Evolutionary conservation across 2,113 vertebrate species (phyloP).

Genomic region (Daphoenositta chrysoptera): DNA sequence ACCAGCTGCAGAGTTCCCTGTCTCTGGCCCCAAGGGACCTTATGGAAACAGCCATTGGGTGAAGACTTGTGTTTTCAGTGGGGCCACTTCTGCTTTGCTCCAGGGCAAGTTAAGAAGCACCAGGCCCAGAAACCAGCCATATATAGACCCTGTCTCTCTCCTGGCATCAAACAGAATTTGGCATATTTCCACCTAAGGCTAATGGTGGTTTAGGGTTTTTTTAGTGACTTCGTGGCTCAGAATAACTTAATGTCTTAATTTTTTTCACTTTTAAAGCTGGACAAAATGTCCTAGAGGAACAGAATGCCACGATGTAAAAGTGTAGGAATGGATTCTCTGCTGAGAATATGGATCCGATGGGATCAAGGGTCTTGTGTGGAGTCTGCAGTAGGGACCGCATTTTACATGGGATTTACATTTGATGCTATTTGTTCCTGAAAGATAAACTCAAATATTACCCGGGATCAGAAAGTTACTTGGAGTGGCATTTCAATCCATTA

Average conservation of each 20-base stretch:
- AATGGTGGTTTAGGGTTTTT: not conserved
- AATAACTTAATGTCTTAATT: not conserved
- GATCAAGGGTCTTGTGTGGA: not conserved
- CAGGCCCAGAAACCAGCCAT: not conserved
- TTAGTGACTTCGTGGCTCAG: not conserved
- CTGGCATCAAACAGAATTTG: not conserved
- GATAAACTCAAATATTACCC: not conserved
- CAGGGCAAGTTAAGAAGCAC: not conserved
- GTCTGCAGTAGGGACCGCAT: rapidly evolving
- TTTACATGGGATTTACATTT: not conserved
- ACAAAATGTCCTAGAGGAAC: not conserved
- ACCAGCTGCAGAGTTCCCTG: rapidly evolving
- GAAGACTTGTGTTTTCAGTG: not conserved
- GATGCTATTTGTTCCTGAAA: not conserved
- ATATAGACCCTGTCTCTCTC: not conserved
- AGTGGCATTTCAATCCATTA: not conserved
- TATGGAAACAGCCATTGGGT: not conserved
- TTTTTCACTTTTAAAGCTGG: not conserved
- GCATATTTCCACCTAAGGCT: not conserved
- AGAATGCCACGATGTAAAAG: not conserved
- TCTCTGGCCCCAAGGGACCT: not conserved
- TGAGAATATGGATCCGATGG: not conserved
- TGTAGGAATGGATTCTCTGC: not conserved
- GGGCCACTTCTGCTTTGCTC: not conserved
- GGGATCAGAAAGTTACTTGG: not conserved